Evolutionary conservation across 1,140 invertebrate species (phyloP).

Genomic region (Temnothorax longispinosus): DNA sequence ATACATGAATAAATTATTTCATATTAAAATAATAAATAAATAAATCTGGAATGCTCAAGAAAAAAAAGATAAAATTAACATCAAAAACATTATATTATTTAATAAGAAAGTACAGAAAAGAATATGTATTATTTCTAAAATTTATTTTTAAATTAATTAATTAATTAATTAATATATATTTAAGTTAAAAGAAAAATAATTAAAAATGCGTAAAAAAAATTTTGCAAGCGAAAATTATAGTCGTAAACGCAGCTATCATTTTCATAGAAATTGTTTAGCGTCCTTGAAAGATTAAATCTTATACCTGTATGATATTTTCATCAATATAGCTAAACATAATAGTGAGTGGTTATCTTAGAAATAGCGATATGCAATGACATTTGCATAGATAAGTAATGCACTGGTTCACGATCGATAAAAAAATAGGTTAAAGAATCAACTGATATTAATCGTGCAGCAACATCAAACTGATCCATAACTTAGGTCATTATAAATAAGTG

Average conservation of each 20-base stretch:
- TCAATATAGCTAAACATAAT: conserved; percentile 15
- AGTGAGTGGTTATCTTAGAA: neutral
- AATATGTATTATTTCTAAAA: neutral
- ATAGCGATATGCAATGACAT: neutral
- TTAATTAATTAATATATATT: neutral
- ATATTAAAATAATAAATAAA: neutral
- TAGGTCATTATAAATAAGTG: neutral
- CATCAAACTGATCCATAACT: neutral
- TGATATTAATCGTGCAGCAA: neutral
- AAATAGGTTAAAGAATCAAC: neutral
- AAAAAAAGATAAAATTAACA: neutral
- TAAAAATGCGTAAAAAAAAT: neutral
- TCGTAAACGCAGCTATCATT: neutral
- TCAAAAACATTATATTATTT: neutral
- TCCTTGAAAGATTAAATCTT: neutral
- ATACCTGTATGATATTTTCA: neutral
- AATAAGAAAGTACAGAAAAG: neutral
- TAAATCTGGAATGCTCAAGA: neutral
- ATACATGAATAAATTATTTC: neutral
- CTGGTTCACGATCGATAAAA: conserved; percentile 7
- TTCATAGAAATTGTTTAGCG: neutral
- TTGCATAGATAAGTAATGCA: conserved; percentile 14
- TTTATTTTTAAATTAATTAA: neutral
- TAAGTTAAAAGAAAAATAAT: neutral
- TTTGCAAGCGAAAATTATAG: neutral